Base-by-base conservation (phyloP, 2,888 invertebrate species). In the Pheosia gnoma region DNA sequence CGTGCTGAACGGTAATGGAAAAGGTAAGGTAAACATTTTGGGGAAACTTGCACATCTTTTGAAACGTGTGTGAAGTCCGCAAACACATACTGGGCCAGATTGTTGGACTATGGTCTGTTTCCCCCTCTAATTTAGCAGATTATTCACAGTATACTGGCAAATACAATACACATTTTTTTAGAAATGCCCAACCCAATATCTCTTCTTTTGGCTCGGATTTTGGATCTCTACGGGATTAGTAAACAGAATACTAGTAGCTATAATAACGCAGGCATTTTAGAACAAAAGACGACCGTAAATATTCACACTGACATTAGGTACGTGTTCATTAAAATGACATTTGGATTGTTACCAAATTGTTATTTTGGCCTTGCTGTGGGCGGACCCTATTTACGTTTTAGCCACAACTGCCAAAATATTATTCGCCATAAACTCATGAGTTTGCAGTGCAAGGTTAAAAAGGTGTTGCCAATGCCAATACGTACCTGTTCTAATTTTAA, bases 271-370 rank as follows among this genome's bases (percentile, higher is more conserved):
- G 38, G 25, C 59, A 61, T 61, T 59, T 61, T 0, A 41, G 47
- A 65, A 68, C 60, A 71, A 71, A 68, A 57, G 63, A 62, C 54
- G 55, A 58, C 62, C 63, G 63, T 63, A 69, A 71, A 70, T 67
- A 71, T 68, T 67, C 66, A 58, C 62, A 53, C 64, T 70, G 68
- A 62, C 65, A 69, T 72, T 63, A 57, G 13, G 57, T 38, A 70
- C 68, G 73, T 67, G 60, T 67, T 66, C 68, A 74, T 79, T 77
- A 75, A 76, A 78, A 80, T 83, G 80, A 80, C 81, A 84, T 83
- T 89, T 89, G 88, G 89, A 89, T 82, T 80, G 78, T 73, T 72
- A 79, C 87, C 87, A 88, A 86, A 75, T 71, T 41, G 70, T 75
- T 78, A 77, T 78, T 81, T 81, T 75, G 80, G 75, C 86, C 82